phyloP scores from a whole-genome alignment of 1,140 invertebrate species.

The Teleopsis dalmanni region DNA sequence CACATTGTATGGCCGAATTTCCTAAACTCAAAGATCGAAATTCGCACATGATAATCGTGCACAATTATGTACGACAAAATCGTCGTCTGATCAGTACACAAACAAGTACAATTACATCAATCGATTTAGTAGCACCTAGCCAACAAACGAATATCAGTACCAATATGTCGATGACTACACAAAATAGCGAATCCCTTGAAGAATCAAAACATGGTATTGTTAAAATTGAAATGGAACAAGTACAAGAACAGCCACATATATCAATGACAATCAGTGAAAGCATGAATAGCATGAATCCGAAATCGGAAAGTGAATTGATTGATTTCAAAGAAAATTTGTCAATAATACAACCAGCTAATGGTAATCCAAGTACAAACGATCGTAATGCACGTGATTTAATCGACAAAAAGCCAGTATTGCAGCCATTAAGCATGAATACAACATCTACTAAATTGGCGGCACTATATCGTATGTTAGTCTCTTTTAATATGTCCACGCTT shows the following conservation, averaged over 20 bases:
- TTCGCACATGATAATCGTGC: conserved; percentile 33
- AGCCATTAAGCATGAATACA: conserved; percentile 11
- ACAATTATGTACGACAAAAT: conserved; percentile 40
- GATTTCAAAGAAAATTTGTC: conserved; percentile 12
- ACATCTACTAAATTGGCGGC: conserved; percentile 34
- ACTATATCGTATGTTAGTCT: conserved; percentile 36
- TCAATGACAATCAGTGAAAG: neutral
- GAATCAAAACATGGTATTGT: conserved; percentile 37
- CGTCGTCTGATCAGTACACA: conserved; percentile 34
- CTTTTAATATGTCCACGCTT: conserved; percentile 37
- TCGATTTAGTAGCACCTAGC: neutral
- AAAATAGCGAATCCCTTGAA: conserved; percentile 8
- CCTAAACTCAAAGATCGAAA: conserved; percentile 39
- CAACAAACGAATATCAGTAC: no score
- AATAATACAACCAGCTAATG: conserved; percentile 1
- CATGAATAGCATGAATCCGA: neutral
- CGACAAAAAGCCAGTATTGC: conserved; percentile 6
- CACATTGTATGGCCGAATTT: conserved; percentile 31
- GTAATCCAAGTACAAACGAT: neutral
- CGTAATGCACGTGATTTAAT: neutral
- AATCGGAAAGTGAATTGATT: conserved; percentile 7
- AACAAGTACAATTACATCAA: conserved; percentile 13
- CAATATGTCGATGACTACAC: neutral
- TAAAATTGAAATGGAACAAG: conserved; percentile 38
- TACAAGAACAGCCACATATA: neutral